Conservation (phyloP, 2,888 invertebrate genomes). For the Hypomecis atomaria region DNA sequence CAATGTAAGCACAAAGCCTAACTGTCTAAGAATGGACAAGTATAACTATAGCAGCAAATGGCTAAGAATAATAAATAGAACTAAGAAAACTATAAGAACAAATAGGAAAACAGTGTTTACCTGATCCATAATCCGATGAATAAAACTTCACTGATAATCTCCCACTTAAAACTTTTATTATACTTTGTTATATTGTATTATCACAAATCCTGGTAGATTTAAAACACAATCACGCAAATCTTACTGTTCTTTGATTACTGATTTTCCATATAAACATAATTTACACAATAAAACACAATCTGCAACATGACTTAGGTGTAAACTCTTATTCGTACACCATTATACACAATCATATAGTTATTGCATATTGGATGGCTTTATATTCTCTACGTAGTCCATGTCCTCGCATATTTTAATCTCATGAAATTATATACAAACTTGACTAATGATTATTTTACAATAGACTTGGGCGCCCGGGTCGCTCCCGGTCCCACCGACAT, state of each 20-base stretch:
- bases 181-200: constrained; percentile 89
- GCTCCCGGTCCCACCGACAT: constrained; percentile 58
- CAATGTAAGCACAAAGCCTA: no score
- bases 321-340: constrained; percentile 77
- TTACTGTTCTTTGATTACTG: constrained; percentile 81
- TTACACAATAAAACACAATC: constrained; percentile 83
- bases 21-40: no score
- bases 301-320: constrained; percentile 81
- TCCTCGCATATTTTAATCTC: constrained; percentile 78
- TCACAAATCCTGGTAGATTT: constrained; percentile 91
- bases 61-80: neutral
- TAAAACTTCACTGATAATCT: constrained; percentile 84
- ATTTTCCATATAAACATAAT: constrained; percentile 83
- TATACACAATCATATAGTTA: constrained; percentile 81
- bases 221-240: constrained; percentile 87
- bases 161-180: constrained; percentile 86
- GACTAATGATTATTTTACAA: constrained; percentile 81
- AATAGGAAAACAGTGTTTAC: constrained; percentile 62
- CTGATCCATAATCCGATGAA: constrained; percentile 66
- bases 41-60: neutral
- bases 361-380: constrained; percentile 83
- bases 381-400: constrained; percentile 77
- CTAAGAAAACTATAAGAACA: constrained; percentile 16
- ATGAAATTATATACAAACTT: constrained; percentile 83
- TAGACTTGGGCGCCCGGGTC: constrained; percentile 67